phyloP scores from a whole-genome alignment of 2,888 invertebrate genomes.

The Mimas tiliae region DNA sequence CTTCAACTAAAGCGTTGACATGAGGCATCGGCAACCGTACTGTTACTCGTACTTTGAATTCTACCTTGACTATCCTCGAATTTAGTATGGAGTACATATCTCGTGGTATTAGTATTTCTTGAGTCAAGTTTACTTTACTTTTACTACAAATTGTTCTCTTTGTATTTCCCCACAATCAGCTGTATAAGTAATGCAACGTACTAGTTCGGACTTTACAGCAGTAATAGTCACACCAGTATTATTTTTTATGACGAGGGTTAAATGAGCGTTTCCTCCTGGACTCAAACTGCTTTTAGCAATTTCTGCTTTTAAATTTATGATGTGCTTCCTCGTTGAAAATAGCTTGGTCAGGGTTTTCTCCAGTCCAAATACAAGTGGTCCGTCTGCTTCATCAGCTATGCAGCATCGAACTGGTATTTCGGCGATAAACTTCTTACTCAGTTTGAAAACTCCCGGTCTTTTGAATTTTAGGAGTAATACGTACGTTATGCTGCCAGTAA shows the following conservation, averaged over 20 bases:
- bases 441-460: constrained; percentile 38
- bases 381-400: constrained; percentile 33
- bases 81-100: constrained; percentile 41
- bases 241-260: constrained; percentile 37
- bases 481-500: constrained; percentile 38
- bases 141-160: constrained; percentile 23
- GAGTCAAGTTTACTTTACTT: constrained; percentile 33
- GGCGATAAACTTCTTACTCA: constrained; percentile 34
- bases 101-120: constrained; percentile 34
- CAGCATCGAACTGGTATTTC: constrained; percentile 38
- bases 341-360: constrained; percentile 40
- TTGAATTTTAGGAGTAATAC: constrained; percentile 37
- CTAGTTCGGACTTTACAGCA: constrained; percentile 38
- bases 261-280: constrained; percentile 34
- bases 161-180: constrained; percentile 33
- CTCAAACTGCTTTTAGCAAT: constrained; percentile 34
- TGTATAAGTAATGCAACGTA: constrained; percentile 36
- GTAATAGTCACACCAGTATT: constrained; percentile 36
- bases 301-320: constrained; percentile 35
- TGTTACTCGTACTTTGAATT: constrained; percentile 43
- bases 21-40: constrained; percentile 44
- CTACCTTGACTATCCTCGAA: constrained; percentile 39
- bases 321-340: constrained; percentile 37
- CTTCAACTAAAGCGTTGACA: constrained; percentile 37
- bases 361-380: constrained; percentile 34